Evolutionary conservation across 2,888 invertebrate species (phyloP).

Genomic region (Polia nebulosa): DNA sequence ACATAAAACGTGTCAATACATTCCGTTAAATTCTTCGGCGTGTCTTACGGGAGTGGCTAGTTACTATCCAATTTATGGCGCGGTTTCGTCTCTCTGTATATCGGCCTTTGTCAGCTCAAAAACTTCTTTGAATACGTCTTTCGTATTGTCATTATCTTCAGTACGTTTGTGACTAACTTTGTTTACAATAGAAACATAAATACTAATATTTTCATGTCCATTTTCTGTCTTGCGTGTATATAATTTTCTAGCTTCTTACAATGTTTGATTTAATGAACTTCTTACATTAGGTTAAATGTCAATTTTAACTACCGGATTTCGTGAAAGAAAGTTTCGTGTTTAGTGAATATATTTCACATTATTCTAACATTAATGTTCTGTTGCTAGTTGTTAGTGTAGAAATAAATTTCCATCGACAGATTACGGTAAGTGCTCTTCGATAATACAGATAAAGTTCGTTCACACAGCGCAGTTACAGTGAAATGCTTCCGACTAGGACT

Average conservation of each 20-base stretch:
- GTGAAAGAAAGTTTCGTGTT: conserved; percentile 59
- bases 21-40: conserved; percentile 80
- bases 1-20: conserved; percentile 82
- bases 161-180: conserved; percentile 46
- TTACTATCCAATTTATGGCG: conserved; percentile 82
- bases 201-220: conserved; percentile 43
- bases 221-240: conserved; percentile 37
- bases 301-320: conserved; percentile 53
- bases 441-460: conserved; percentile 81
- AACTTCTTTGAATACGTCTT: conserved; percentile 66
- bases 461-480: conserved; percentile 71
- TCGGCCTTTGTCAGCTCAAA: conserved; percentile 70
- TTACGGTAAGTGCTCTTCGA: conserved; percentile 80
- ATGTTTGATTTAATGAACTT: conserved; percentile 57
- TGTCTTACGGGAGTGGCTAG: conserved; percentile 75
- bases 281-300: conserved; percentile 42
- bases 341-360: conserved; percentile 66
- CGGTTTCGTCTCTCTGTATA: conserved; percentile 72
- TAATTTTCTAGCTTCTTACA: conserved; percentile 50
- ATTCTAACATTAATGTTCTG: conserved; percentile 67
- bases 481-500: conserved; percentile 76
- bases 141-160: conserved; percentile 71
- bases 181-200: conserved; percentile 65
- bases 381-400: conserved; percentile 67
- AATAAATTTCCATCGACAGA: conserved; percentile 80